A percentile compares a stretch with the other conserved stretches of the same genome.
phyloP scores from a whole-genome alignment of 2,113 vertebrate species.

The Chunga burmeisteri region DNA sequence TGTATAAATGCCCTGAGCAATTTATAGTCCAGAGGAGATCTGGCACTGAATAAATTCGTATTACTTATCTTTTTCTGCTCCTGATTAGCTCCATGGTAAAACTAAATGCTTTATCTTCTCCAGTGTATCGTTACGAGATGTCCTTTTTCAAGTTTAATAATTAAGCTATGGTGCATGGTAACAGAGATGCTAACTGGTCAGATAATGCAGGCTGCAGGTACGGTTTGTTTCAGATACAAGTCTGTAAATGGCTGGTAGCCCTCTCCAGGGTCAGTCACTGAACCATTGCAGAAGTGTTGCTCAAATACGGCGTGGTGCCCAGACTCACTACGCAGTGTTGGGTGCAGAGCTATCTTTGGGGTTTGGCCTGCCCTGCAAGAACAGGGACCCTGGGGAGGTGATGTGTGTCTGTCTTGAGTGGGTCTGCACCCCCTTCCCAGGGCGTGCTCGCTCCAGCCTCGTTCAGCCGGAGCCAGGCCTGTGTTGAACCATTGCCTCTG shows the following conservation, averaged over 20 bases:
- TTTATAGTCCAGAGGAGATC: neutral
- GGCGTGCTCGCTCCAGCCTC: accelerated
- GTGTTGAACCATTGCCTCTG: accelerated
- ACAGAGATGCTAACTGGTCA: neutral
- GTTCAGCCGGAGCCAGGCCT: neutral
- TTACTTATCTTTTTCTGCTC: neutral
- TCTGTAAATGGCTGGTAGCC: too few relatives aligned
- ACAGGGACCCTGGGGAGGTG: accelerated
- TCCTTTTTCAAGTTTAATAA: neutral
- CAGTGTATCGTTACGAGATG: too few relatives aligned
- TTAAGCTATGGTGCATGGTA: neutral
- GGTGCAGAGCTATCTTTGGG: neutral
- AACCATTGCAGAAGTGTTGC: neutral
- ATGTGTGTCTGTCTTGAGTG: too few relatives aligned
- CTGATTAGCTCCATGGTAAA: neutral
- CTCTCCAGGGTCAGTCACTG: neutral
- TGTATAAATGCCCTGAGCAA: neutral
- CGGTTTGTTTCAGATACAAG: accelerated
- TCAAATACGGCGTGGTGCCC: accelerated
- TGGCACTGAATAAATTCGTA: accelerated
- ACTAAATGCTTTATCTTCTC: neutral
- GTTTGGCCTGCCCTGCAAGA: neutral
- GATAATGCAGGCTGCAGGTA: accelerated
- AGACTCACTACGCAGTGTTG: accelerated
- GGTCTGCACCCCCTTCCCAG: neutral